These are phyloP conservation scores for Dreissena polymorpha DNA, from an alignment of 1,140 invertebrate species.

Conservation along the genomic window DNA sequence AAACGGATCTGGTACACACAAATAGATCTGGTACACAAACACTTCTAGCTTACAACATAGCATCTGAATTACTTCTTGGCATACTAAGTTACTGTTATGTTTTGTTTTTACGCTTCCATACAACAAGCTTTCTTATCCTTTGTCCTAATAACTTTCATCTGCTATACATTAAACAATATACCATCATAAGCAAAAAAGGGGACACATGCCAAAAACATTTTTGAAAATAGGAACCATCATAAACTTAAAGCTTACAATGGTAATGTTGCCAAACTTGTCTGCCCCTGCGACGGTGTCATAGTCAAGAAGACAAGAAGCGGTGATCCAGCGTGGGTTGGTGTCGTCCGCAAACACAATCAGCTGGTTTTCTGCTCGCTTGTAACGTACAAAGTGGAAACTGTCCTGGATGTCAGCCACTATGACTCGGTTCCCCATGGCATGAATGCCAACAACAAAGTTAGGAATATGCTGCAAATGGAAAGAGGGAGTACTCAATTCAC, in stretches of 20 bases:
- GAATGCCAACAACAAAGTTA: constrained; percentile 95
- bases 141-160: too few species aligned
- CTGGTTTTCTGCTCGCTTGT: constrained; percentile 97
- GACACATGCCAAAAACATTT: too few species aligned
- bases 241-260: constrained; percentile 91
- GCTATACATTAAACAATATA: too few species aligned
- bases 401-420: constrained; percentile 98
- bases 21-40: constrained; percentile 80
- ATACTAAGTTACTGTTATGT: too few species aligned
- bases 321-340: constrained; percentile 97
- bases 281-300: constrained; percentile 97
- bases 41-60: too few species aligned
- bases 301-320: constrained; percentile 94
- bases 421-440: constrained; percentile 95
- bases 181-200: too few species aligned
- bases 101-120: too few species aligned
- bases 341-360: constrained; percentile 99
- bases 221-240: too few species aligned
- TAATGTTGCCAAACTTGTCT: constrained; percentile 99
- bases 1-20: constrained; percentile 85
- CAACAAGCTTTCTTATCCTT: too few species aligned
- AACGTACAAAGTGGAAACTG: constrained; percentile 97
- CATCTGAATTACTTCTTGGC: too few species aligned
- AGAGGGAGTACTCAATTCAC: background rate
- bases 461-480: constrained; percentile 90